phyloP scores from a whole-genome alignment of 2,113 vertebrate genomes.

The Centropus bengalensis region DNA sequence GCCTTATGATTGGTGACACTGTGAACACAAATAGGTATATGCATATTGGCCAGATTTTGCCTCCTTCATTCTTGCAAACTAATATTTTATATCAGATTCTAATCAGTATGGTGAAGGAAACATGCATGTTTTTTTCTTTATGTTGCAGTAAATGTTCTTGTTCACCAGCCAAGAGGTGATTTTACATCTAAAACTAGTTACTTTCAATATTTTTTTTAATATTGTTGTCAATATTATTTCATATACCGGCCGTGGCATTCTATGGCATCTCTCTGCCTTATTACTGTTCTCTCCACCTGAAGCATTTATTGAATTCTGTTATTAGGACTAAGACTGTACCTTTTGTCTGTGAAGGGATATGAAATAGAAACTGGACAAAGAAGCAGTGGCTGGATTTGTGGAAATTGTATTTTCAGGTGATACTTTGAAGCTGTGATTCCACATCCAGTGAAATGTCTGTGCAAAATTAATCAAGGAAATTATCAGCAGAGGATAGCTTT shows the following conservation, averaged over 20 bases:
- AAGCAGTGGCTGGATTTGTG: background rate
- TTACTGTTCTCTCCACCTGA: background rate
- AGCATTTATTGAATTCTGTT: slow-evolving; percentile 6
- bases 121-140: background rate
- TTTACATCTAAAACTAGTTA: background rate
- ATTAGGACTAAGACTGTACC: background rate
- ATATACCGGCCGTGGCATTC: background rate
- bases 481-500: background rate
- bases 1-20: background rate
- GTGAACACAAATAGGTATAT: background rate
- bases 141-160: background rate
- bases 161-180: background rate
- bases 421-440: background rate
- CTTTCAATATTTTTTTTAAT: too few relatives aligned
- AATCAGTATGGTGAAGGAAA: background rate
- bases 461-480: background rate
- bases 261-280: background rate
- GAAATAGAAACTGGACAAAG: background rate
- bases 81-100: background rate
- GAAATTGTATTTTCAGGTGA: background rate
- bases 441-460: background rate
- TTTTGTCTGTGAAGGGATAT: background rate
- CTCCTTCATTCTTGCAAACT: background rate
- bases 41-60: background rate
- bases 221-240: background rate